Evolutionary conservation across 2,888 invertebrate species (phyloP).

Genomic region (Desoria tigrina): DNA sequence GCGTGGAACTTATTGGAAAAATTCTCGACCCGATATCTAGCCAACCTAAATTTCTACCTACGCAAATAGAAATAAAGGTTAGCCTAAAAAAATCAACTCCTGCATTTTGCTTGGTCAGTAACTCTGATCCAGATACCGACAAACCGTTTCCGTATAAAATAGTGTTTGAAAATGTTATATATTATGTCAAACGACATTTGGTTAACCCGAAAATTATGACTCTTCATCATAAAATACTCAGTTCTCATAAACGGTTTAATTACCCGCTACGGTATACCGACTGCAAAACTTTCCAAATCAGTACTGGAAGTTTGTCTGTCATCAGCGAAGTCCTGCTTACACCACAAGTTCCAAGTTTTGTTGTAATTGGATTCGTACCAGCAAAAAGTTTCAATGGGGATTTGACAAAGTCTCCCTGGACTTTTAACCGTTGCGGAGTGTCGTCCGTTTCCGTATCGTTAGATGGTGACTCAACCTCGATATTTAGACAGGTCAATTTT

Average conservation of each 20-base stretch:
- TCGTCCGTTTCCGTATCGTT: too few species aligned
- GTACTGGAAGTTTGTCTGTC: background rate
- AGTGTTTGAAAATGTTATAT: background rate
- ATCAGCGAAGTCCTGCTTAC: background rate
- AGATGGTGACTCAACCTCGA: too few species aligned
- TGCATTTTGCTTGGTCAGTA: background rate
- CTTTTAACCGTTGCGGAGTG: too few species aligned
- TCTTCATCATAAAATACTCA: background rate
- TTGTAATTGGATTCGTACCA: background rate
- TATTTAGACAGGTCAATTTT: too few species aligned
- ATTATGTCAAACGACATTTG: background rate
- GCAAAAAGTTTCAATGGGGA: too few species aligned
- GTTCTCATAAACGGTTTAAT: background rate
- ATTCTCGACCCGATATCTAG: background rate
- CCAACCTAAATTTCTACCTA: background rate
- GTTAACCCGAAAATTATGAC: background rate
- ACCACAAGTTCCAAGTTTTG: background rate
- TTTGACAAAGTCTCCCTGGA: too few species aligned
- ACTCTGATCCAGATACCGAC: background rate
- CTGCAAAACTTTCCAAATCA: background rate
- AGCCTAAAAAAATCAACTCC: background rate
- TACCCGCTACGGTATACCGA: background rate
- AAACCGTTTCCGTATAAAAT: background rate
- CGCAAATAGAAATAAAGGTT: background rate
- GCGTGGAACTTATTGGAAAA: background rate